Evolutionary conservation across 2,888 invertebrate species (phyloP).

Genomic region (Ashinkailepas kermadecensis): DNA sequence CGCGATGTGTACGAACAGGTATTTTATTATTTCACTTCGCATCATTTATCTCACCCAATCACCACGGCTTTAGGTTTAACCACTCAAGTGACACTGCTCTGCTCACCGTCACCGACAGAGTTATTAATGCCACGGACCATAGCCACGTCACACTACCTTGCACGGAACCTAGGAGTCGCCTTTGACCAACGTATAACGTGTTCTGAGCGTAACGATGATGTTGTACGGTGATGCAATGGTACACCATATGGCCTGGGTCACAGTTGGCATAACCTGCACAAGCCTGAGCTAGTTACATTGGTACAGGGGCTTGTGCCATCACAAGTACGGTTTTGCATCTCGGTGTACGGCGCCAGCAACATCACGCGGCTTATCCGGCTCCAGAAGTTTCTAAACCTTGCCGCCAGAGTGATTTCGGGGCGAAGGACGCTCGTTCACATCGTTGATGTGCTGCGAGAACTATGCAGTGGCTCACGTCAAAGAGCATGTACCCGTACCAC

Average conservation of each 20-base stretch:
- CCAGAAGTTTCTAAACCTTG: neutral
- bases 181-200: neutral
- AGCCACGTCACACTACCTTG: neutral
- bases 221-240: neutral
- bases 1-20: neutral
- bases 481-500: neutral
- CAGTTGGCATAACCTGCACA: neutral
- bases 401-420: neutral
- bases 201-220: neutral
- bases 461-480: neutral
- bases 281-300: neutral
- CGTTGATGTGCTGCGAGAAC: neutral
- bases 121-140: neutral
- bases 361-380: neutral
- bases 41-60: neutral
- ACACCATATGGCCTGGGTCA: neutral
- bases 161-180: neutral
- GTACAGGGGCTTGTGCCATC: neutral
- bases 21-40: neutral
- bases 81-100: neutral
- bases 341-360: neutral
- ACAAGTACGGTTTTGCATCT: neutral
- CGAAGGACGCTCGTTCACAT: neutral
- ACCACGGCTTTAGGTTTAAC: conserved; percentile 1
- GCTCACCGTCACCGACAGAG: neutral